A percentile compares a stretch with the other conserved stretches of the same genome.
phyloP scores from a whole-genome alignment of 1,140 invertebrate species.

The Drosophila arizonae region DNA sequence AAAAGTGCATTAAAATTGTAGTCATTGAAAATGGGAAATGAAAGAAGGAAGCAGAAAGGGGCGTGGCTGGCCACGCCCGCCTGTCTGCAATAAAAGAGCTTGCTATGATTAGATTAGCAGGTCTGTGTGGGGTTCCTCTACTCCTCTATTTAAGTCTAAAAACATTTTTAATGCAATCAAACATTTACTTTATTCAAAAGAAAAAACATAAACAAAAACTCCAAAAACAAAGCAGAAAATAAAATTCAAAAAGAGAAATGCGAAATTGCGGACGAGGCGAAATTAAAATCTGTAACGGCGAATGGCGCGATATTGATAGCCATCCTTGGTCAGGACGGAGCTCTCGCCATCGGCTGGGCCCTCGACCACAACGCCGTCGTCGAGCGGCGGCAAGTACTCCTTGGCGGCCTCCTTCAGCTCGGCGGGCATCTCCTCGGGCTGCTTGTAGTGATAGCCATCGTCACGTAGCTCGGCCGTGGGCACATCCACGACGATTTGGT shows the following conservation, averaged over 20 bases:
- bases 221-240: constrained; percentile 28
- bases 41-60: no score
- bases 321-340: constrained; percentile 66
- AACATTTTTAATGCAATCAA: neutral
- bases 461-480: constrained; percentile 56
- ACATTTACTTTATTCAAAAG: constrained; percentile 28
- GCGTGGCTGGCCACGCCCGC: no score
- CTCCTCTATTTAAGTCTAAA: no score
- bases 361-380: constrained; percentile 46
- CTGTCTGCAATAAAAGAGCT: no score
- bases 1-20: no score
- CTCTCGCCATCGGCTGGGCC: constrained; percentile 64
- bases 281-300: constrained; percentile 70
- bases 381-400: constrained; percentile 66
- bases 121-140: no score
- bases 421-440: constrained; percentile 54
- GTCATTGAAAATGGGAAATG: no score
- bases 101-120: no score
- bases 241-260: constrained; percentile 27
- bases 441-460: constrained; percentile 74
- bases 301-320: constrained; percentile 74
- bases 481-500: constrained; percentile 36
- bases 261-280: neutral
- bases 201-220: constrained; percentile 39
- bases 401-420: constrained; percentile 56